A percentile compares a stretch with the other conserved stretches of the same genome.
Evolutionary conservation across 2,113 vertebrate genomes (phyloP).

Genomic region (Panthera leo): DNA sequence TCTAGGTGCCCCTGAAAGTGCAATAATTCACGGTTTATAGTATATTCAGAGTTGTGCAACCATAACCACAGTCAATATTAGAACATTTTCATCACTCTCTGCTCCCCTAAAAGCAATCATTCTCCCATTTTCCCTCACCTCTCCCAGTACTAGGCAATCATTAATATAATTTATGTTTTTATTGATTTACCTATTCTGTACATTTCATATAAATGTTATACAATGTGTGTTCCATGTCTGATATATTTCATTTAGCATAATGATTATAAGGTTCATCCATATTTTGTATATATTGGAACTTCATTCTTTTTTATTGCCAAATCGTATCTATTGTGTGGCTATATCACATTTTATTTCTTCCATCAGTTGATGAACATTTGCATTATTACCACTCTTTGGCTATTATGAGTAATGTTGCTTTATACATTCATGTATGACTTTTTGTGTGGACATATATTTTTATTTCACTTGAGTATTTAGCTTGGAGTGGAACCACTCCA

Average conservation of each 20-base stretch:
- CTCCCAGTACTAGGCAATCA: neutral
- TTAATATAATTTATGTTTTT: neutral
- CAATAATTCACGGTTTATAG: neutral
- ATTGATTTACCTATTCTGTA: neutral
- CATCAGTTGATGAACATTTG: neutral
- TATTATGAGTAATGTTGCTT: neutral
- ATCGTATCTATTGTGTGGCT: neutral
- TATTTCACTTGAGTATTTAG: neutral
- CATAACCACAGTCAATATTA: neutral
- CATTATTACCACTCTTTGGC: neutral
- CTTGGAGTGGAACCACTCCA: neutral
- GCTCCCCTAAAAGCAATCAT: neutral
- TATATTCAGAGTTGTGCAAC: neutral
- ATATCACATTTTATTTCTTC: neutral
- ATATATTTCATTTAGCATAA: neutral
- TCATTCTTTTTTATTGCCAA: neutral
- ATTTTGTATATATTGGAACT: neutral
- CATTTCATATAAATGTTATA: neutral
- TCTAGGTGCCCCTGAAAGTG: too few species aligned
- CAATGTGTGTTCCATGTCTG: neutral
- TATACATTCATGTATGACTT: neutral
- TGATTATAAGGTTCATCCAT: neutral
- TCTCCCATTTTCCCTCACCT: neutral
- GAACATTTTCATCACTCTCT: neutral
- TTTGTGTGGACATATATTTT: neutral